These are phyloP conservation scores for Neolamprologus brichardi DNA, from an alignment of 2,113 vertebrate species.

Conservation along the genomic window DNA sequence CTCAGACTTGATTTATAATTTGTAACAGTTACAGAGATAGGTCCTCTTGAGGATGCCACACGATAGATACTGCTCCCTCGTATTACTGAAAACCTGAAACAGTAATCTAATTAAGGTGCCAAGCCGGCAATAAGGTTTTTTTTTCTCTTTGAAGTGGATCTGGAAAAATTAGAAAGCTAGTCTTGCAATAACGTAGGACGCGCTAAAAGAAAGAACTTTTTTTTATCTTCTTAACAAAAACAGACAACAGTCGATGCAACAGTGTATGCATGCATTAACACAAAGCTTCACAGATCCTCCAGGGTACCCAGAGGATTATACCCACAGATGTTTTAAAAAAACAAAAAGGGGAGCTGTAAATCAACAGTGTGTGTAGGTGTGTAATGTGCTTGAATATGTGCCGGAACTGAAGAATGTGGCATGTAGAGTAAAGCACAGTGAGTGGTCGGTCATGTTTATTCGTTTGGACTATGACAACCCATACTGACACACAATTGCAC, in stretches of 20 bases:
- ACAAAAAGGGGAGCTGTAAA: not conserved
- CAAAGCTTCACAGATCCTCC: constrained; percentile 20
- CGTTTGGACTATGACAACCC: not conserved
- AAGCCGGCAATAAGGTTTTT: not conserved
- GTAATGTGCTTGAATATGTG: not conserved
- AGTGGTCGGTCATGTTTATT: not conserved
- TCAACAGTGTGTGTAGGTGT: not conserved
- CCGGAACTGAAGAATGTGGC: not conserved
- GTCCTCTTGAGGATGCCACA: not conserved
- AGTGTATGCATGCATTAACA: constrained; percentile 12
- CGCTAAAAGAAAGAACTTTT: not conserved
- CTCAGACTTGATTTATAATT: not conserved
- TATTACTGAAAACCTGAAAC: not conserved
- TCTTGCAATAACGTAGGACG: not conserved
- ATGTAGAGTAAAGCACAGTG: not conserved
- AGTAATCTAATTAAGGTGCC: constrained; percentile 8
- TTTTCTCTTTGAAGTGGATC: not conserved
- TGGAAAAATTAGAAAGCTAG: not conserved
- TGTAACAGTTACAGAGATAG: not conserved
- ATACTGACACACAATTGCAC: not conserved
- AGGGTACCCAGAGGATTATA: not conserved
- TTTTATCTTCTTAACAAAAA: not conserved
- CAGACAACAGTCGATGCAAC: not conserved
- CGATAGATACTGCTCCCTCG: not conserved
- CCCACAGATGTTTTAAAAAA: not conserved